Evolutionary conservation across 2,113 vertebrate genomes (phyloP), one percentile per base, ranked within the genome.

Genomic region (Eidolon helvum): DNA sequence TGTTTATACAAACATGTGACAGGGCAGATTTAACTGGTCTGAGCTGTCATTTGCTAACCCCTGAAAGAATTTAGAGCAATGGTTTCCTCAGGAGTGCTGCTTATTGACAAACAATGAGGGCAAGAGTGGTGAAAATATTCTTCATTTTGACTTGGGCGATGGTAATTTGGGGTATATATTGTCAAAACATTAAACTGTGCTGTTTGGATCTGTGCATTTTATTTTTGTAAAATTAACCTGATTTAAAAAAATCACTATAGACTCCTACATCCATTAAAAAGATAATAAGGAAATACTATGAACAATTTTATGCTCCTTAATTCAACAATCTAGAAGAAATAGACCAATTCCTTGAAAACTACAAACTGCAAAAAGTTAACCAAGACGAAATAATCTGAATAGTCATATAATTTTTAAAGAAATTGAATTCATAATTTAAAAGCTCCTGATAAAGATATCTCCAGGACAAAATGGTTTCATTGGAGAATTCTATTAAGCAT

Each of bases 381-480:
- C 43, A 94, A 93, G 53, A 94, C 65, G 35, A 95, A 96, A 92
- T 53, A 61, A 79, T 90, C 7, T 61, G 30, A 93, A 82, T 75
- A 95, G 69, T 16, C 40, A 69, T 57, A 78, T 22, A 92, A 71
- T 11, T 18, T 65, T 78, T 71, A n/a, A 94, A 92, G 18, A 95
- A 68, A 93, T 77, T 65, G 55, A 91, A 93, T 91, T 43, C 53
- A 16, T 35, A 72, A 48, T 61, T 85, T 30, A 53, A 93, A 91
- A 86, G 5, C 28, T 78, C 38, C 33, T 53, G 6, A 15, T 85
- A 90, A 95, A 88, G 35, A 6, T 77, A 43, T 93, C 7, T 80
- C 21, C 21, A 74, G 40, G 61, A 91, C 28, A 90, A 90, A 90
- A 91, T 40, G 45, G 15, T 57, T 57, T 84, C 10, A 50, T 50